A percentile compares a stretch with the other conserved stretches of the same genome.
phyloP scores from a whole-genome alignment of 2,888 invertebrate genomes.

The Pegoplata infirma region DNA sequence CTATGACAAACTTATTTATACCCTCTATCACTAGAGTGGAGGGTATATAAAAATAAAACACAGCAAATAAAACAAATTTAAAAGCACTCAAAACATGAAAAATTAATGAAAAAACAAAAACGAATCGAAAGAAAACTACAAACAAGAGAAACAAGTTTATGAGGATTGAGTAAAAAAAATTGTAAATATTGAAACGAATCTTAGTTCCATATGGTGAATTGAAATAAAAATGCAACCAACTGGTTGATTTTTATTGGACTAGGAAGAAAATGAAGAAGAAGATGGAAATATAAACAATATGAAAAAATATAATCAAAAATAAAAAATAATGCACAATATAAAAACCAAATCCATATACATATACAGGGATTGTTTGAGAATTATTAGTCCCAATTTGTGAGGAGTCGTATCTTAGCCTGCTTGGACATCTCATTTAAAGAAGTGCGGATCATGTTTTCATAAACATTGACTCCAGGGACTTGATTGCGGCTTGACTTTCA shows the following conservation, averaged over 20 bases:
- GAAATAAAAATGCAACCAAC: constrained; percentile 25
- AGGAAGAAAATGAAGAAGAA: constrained; percentile 13
- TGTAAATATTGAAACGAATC: constrained; percentile 23
- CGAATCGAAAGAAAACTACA: constrained; percentile 40
- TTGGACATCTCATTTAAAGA: no score
- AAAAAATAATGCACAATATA: no score
- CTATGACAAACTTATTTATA: no score
- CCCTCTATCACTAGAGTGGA: no score
- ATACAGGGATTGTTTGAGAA: background rate
- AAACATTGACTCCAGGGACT: no score
- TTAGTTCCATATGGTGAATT: constrained; percentile 1
- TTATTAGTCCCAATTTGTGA: no score
- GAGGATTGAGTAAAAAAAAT: constrained; percentile 40
- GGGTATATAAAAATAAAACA: no score
- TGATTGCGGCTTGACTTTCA: no score
- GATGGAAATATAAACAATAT: constrained; percentile 17
- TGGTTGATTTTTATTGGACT: constrained; percentile 24
- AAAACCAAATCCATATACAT: background rate
- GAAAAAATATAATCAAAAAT: background rate
- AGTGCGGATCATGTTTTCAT: no score
- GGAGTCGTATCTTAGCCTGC: no score
- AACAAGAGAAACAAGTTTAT: constrained; percentile 65
- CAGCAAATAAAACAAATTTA: constrained; percentile 25
- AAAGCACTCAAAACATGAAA: constrained; percentile 53
- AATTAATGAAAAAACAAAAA: constrained; percentile 22